Conservation (phyloP, 2,113 vertebrate genomes). For the Saiga tatarica region DNA sequence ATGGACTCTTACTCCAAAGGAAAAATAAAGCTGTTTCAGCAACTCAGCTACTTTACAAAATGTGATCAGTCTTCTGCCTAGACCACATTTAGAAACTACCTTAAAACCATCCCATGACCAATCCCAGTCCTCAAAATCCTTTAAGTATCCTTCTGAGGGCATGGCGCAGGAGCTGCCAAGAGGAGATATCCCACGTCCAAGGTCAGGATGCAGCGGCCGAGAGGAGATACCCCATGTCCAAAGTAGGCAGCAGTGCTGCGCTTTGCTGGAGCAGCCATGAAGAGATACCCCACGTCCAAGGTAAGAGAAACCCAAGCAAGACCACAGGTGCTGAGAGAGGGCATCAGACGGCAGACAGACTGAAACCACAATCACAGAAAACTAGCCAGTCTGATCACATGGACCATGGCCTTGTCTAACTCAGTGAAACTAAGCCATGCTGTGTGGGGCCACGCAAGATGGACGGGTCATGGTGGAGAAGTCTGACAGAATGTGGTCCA, state of each 20-base stretch:
- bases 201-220: fast-evolving
- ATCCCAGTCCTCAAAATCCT: background rate
- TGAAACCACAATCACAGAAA: background rate
- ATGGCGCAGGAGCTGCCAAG: fast-evolving
- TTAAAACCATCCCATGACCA: background rate
- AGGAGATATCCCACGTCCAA: no score
- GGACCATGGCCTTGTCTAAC: background rate
- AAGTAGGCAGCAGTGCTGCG: background rate
- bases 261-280: background rate
- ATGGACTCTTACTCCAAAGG: background rate
- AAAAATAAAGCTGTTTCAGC: background rate
- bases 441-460: background rate
- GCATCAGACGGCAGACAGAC: background rate
- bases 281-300: background rate
- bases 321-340: background rate
- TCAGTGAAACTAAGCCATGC: background rate
- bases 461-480: background rate
- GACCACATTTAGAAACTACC: background rate
- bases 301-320: background rate
- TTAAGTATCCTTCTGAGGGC: background rate
- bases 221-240: no score
- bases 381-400: background rate
- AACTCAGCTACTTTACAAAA: slow-evolving; percentile 2
- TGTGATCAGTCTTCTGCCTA: background rate
- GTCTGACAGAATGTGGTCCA: background rate